Conservation (phyloP, 2,113 vertebrate species). For the Telmatochromis sp. region DNA sequence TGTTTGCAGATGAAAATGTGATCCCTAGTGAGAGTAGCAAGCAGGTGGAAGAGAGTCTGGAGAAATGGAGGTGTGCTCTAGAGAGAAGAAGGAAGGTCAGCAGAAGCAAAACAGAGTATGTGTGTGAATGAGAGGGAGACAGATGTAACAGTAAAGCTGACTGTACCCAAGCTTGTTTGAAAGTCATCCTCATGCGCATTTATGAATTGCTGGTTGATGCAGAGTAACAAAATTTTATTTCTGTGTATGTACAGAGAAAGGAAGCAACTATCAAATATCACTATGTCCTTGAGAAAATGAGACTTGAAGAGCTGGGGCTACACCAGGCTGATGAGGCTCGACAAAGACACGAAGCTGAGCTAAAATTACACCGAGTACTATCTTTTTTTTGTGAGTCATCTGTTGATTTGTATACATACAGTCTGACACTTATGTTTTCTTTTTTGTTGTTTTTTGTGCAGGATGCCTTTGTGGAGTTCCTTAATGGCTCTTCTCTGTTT, state of each 20-base stretch:
- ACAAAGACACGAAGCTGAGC: constrained; percentile 42
- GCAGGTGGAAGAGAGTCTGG: not conserved
- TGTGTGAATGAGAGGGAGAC: not conserved
- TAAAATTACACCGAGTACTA: constrained; percentile 75
- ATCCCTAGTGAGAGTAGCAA: not conserved
- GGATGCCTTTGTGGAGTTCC: constrained; percentile 83
- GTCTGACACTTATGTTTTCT: not conserved
- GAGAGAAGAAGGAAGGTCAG: not conserved
- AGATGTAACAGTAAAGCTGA: not conserved
- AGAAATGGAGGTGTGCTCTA: not conserved
- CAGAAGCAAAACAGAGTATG: not conserved
- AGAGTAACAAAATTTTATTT: not conserved
- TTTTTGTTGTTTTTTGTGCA: constrained; percentile 34
- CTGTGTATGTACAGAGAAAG: constrained; percentile 62
- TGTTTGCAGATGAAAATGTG: not conserved
- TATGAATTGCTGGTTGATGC: not conserved
- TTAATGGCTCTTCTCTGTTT: constrained; percentile 79
- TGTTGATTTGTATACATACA: not conserved
- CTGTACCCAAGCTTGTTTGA: not conserved
- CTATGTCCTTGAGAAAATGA: constrained; percentile 58
- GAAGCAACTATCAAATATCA: constrained; percentile 65
- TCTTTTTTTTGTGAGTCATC: not conserved
- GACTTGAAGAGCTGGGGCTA: constrained; percentile 50
- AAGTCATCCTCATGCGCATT: not conserved
- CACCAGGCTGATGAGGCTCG: constrained; percentile 42